A percentile compares a stretch with the other conserved stretches of the same genome.
Conservation (phyloP, 2,888 invertebrate genomes). For the Lysandra bellargus region DNA sequence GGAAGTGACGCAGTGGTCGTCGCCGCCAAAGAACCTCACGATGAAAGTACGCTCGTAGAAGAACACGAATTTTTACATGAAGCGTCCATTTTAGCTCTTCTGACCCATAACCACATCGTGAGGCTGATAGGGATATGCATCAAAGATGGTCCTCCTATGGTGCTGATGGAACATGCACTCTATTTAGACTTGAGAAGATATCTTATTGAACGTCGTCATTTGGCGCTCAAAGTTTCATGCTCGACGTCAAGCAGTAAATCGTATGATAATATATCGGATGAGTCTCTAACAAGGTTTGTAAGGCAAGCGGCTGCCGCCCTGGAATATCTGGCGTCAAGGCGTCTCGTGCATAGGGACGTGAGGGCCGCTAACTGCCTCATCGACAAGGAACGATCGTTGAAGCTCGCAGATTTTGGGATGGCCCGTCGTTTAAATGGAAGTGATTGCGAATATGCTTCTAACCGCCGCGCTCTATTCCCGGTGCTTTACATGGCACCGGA, state of each 20-base stretch:
- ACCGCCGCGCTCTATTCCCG: slow-evolving; percentile 89
- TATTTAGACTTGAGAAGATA: slow-evolving; percentile 94
- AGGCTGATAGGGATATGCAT: slow-evolving; percentile 88
- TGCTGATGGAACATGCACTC: slow-evolving; percentile 94
- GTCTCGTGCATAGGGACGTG: slow-evolving; percentile 93
- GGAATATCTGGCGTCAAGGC: slow-evolving; percentile 86
- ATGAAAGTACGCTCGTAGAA: slow-evolving; percentile 87
- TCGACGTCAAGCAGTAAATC: slow-evolving; percentile 83
- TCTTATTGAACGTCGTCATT: slow-evolving; percentile 84
- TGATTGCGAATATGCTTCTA: slow-evolving; percentile 86
- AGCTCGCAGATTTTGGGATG: slow-evolving; percentile 90
- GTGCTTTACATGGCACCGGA: slow-evolving; percentile 97
- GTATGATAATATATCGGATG: slow-evolving; percentile 50
- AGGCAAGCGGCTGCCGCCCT: slow-evolving; percentile 84
- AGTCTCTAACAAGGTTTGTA: slow-evolving; percentile 54
- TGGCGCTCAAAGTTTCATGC: slow-evolving; percentile 83
- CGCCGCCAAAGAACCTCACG: slow-evolving; percentile 91
- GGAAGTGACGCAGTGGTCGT: slow-evolving; percentile 76
- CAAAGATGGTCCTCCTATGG: slow-evolving; percentile 89
- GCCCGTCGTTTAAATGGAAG: slow-evolving; percentile 86
- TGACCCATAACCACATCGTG: slow-evolving; percentile 92
- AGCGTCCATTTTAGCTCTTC: slow-evolving; percentile 92
- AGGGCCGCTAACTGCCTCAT: slow-evolving; percentile 89
- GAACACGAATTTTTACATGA: slow-evolving; percentile 87
- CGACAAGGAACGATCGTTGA: slow-evolving; percentile 85